These are phyloP conservation scores for Vollenhovia emeryi DNA, from an alignment of 1,140 invertebrate genomes.

Conservation along the genomic window DNA sequence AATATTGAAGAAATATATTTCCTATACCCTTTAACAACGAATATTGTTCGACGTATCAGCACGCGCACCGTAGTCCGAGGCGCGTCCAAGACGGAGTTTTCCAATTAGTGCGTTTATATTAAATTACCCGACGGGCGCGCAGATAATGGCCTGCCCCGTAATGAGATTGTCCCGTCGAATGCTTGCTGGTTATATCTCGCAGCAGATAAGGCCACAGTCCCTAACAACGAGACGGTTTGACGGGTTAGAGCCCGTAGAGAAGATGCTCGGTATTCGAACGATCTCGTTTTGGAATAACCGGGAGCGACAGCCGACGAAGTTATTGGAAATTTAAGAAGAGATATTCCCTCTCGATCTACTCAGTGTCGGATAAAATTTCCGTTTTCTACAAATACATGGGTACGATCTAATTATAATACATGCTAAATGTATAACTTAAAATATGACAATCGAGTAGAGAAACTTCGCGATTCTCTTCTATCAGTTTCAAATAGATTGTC, in stretches of 20 bases:
- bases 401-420: background rate
- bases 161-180: conserved; percentile 73
- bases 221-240: conserved; percentile 67
- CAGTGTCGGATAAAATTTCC: background rate
- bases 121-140: conserved; percentile 58
- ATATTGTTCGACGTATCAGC: conserved; percentile 34
- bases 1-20: conserved; percentile 30
- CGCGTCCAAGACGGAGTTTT: conserved; percentile 63
- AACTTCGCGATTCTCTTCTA: background rate
- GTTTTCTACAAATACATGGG: background rate
- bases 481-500: background rate
- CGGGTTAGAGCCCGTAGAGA: conserved; percentile 27
- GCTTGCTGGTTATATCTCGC: conserved; percentile 66
- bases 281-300: conserved; percentile 61
- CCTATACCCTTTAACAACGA: conserved; percentile 1
- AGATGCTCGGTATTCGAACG: conserved; percentile 44
- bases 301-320: conserved; percentile 42
- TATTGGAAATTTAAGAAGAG: conserved; percentile 51
- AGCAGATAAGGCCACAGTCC: conserved; percentile 65
- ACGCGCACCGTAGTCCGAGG: conserved; percentile 13
- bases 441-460: background rate
- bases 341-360: conserved; percentile 8
- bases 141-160: conserved; percentile 67
- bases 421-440: background rate
- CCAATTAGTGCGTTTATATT: conserved; percentile 72